These are phyloP conservation scores for Auanema sp. DNA, from an alignment of 2,888 invertebrate species.

Conservation along the genomic window DNA sequence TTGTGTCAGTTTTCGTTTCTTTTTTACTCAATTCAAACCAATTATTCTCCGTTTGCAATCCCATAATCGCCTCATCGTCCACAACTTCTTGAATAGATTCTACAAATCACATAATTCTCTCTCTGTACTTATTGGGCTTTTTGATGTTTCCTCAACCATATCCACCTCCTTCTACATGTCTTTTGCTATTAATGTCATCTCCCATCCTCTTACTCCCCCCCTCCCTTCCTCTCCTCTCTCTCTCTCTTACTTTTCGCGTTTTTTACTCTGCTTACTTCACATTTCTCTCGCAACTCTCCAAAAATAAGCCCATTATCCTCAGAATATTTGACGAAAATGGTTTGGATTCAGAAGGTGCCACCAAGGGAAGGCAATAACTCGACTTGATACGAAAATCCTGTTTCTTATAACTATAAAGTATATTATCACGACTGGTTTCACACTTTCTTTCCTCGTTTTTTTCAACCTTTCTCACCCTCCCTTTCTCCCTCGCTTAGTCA, in stretches of 20 bases:
- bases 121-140: constrained; percentile 1
- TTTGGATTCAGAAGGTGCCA: neutral
- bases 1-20: no score
- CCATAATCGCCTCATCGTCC: no score
- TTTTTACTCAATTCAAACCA: no score
- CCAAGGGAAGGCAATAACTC: neutral
- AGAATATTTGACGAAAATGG: neutral
- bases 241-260: neutral
- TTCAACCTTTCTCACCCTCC: neutral
- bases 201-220: neutral
- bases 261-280: neutral
- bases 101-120: constrained; percentile 3
- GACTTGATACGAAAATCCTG: constrained; percentile 1
- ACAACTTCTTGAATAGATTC: neutral
- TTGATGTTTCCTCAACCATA: neutral
- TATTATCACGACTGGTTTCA: neutral
- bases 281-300: neutral
- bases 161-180: neutral
- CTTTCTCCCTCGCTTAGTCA: neutral
- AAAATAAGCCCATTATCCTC: neutral
- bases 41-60: no score
- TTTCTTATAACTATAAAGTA: constrained; percentile 3
- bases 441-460: neutral
- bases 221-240: neutral
- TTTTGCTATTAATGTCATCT: constrained; percentile 2